Base-by-base conservation (phyloP, 2,113 vertebrate species). In the Paraplagusia blochii region DNA sequence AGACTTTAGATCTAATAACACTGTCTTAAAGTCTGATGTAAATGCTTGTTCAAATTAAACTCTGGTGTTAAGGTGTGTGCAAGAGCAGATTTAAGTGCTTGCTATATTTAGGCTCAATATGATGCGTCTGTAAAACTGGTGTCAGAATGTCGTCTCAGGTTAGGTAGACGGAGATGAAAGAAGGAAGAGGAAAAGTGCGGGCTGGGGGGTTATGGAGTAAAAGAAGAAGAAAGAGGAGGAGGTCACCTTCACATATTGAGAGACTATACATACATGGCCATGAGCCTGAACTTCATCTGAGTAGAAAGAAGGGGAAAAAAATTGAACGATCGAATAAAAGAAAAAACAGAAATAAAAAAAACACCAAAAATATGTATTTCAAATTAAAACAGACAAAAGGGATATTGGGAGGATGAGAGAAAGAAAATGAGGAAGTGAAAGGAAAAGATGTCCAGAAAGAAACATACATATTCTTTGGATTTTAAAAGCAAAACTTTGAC, bases 31-130 rank as follows among this genome's bases (percentile, higher is more conserved):
- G 64, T 81, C 81, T 88, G 87, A 87, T 88, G 87, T 81, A 83
- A 88, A 87, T 72, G 81, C 83, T 85, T 83, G 83, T 87, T 85
- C 81, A 72, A 85, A 88, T 88, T 81, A 84, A 84, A 83, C 50
- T 65, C 55, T 46, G 44, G 70, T 58, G 78, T 75, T 69, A 69
- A 59, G 60, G 77, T 72, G 60, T 57, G 74, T 58, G 80, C 56
- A 69, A 63, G 66, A 77, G 83, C 72, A 77, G 72, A 84, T 87
- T 74, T 80, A 85, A 81, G 80, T 85, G 87, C 85, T 87, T 55
- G 80, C 85, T 85, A 82, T 76, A 85, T 87, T 87, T 80, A 84
- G 70, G 65, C 81, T 87, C 87, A 85, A 81, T 72, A 63, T 33
- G 55, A 55, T 56, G 70, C 48, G 65, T 79, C 76, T 80, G 77